Percentiles rank a stretch among this genome's conserved stretches.
These are phyloP conservation scores for Malurus melanocephalus DNA, from an alignment of 2,113 vertebrate species.

Conservation along the genomic window DNA sequence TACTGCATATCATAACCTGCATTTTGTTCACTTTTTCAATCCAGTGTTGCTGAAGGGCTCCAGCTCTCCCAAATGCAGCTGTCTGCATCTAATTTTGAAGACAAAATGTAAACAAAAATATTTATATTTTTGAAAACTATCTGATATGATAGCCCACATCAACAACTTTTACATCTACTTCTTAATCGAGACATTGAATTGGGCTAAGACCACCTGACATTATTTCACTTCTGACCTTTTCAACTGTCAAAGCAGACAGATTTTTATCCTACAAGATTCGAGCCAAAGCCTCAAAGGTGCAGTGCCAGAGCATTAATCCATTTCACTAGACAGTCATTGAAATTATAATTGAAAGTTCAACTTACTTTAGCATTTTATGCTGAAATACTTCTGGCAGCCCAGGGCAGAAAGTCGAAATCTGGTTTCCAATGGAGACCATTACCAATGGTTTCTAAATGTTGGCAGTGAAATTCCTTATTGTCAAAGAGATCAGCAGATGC, in stretches of 20 bases:
- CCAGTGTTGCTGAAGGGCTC: not conserved
- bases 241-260: conserved; percentile 76
- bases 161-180: conserved; percentile 53
- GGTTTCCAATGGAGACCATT: conserved; percentile 71
- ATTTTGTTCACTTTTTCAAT: not conserved
- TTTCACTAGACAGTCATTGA: conserved; percentile 73
- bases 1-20: accelerated
- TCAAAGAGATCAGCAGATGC: conserved; percentile 64
- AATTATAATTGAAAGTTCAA: conserved; percentile 82
- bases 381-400: conserved; percentile 74
- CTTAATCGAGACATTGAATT: conserved; percentile 64
- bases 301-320: conserved; percentile 70
- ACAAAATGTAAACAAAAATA: conserved; percentile 28
- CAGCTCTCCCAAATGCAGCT: not conserved
- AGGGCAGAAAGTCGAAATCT: conserved; percentile 75
- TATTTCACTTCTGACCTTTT: conserved; percentile 73
- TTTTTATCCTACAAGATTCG: conserved; percentile 70
- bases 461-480: conserved; percentile 66
- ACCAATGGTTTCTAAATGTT: conserved; percentile 68
- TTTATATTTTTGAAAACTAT: not conserved
- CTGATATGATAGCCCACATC: not conserved
- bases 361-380: conserved; percentile 76
- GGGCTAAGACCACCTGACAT: conserved; percentile 62
- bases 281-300: conserved; percentile 73
- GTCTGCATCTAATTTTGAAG: not conserved